phyloP scores from a whole-genome alignment of 2,888 invertebrate genomes.

The Limenitis camilla region DNA sequence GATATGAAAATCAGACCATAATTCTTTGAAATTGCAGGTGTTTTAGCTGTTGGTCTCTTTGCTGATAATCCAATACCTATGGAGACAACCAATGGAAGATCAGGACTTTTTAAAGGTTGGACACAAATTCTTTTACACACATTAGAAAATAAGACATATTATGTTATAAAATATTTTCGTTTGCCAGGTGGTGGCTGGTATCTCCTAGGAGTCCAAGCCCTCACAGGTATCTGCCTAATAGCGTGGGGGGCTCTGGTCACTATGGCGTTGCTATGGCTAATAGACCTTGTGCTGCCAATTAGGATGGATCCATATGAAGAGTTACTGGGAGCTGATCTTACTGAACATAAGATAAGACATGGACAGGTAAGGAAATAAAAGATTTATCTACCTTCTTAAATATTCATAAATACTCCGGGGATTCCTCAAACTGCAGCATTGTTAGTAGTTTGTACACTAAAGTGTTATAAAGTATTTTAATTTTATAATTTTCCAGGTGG shows the following conservation, averaged over 20 bases:
- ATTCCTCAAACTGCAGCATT: too few relatives aligned
- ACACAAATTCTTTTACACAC: not conserved
- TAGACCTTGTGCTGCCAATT: constrained; percentile 85
- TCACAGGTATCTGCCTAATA: constrained; percentile 81
- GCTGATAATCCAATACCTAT: constrained; percentile 89
- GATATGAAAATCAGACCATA: too few relatives aligned
- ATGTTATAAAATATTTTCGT: not conserved
- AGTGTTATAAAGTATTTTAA: not conserved
- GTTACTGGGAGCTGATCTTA: constrained; percentile 89
- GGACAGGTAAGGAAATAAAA: constrained; percentile 63
- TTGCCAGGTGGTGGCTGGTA: constrained; percentile 88
- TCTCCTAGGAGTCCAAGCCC: constrained; percentile 85
- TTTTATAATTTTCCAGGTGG: constrained; percentile 54
- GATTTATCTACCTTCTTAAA: not conserved
- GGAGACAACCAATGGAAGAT: constrained; percentile 84
- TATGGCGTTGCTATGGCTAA: constrained; percentile 82
- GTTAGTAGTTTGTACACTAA: too few relatives aligned
- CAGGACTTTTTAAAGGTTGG: constrained; percentile 82
- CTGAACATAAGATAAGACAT: constrained; percentile 89
- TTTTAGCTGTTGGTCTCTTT: constrained; percentile 90
- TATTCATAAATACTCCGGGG: not conserved
- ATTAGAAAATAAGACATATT: not conserved
- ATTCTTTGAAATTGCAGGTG: constrained; percentile 71
- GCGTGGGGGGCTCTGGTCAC: constrained; percentile 85
- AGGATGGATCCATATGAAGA: constrained; percentile 91